Percentiles rank a stretch among this genome's conserved stretches.
Evolutionary conservation across 1,140 invertebrate species (phyloP).

Genomic region (Vollenhovia emeryi): DNA sequence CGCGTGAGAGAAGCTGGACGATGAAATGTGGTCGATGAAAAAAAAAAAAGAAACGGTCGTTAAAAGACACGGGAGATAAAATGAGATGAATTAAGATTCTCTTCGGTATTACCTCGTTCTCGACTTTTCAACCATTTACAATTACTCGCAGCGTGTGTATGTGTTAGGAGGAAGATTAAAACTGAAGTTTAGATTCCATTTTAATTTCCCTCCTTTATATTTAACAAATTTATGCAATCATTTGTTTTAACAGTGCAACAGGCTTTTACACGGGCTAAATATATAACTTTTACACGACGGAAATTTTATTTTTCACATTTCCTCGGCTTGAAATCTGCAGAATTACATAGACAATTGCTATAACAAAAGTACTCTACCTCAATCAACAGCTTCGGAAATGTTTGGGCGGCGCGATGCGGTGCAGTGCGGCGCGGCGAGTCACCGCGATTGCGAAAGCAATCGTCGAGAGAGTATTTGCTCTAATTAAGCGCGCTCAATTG

Average conservation of each 20-base stretch:
- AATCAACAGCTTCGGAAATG: conserved; percentile 3
- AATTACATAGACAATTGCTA: neutral
- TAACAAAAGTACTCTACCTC: neutral
- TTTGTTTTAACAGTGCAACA: too few species aligned
- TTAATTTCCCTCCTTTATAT: neutral
- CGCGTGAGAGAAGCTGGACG: conserved; percentile 59
- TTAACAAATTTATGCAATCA: too few species aligned
- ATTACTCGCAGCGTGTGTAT: neutral
- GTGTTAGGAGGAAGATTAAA: neutral
- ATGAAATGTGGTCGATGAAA: conserved; percentile 7
- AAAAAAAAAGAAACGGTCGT: neutral
- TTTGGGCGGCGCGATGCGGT: neutral
- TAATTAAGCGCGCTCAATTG: conserved; percentile 62
- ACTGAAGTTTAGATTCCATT: neutral
- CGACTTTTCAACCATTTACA: conserved; percentile 2
- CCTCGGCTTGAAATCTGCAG: neutral
- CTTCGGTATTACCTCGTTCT: neutral
- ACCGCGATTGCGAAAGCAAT: conserved; percentile 46
- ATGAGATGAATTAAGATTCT: conserved; percentile 13
- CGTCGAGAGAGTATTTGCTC: conserved; percentile 42
- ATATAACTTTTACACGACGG: neutral
- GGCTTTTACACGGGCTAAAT: neutral
- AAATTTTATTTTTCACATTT: conserved; percentile 37
- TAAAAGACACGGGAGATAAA: conserved; percentile 9
- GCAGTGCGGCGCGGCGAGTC: neutral